A percentile compares a stretch with the other conserved stretches of the same genome.
phyloP scores from a whole-genome alignment of 2,113 vertebrate genomes.

The Abramis brama region DNA sequence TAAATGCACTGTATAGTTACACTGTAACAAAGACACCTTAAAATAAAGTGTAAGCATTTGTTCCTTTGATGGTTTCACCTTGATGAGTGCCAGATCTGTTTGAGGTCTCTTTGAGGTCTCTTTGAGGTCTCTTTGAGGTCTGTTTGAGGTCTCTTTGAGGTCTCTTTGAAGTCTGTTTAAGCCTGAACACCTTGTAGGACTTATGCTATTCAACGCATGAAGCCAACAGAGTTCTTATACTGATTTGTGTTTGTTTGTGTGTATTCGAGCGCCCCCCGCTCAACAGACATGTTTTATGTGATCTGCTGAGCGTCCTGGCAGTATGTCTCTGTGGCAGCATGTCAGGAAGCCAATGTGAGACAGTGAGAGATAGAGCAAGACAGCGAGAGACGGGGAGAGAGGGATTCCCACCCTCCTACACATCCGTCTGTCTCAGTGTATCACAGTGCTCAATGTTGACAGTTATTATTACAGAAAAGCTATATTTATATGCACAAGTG shows the following conservation, averaged over 20 bases:
- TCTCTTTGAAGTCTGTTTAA: too few species aligned
- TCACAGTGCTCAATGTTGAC: background rate
- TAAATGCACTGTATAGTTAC: too few species aligned
- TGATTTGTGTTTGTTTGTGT: slow-evolving; percentile 15
- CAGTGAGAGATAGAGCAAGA: background rate
- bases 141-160: too few species aligned
- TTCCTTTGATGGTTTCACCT: background rate
- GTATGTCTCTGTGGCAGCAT: slow-evolving; percentile 24
- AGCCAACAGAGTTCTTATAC: background rate
- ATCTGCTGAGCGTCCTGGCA: slow-evolving; percentile 40
- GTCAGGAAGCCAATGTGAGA: slow-evolving; percentile 33
- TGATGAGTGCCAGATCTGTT: background rate
- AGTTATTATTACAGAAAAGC: background rate
- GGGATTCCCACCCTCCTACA: slow-evolving; percentile 16
- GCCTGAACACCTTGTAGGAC: slow-evolving; percentile 37
- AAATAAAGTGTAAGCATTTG: too few species aligned
- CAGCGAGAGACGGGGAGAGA: background rate
- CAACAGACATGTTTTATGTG: slow-evolving; percentile 38
- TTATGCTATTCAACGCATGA: slow-evolving; percentile 35
- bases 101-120: too few species aligned
- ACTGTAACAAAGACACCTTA: too few species aligned
- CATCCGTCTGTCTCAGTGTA: background rate
- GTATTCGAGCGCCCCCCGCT: slow-evolving; percentile 17
- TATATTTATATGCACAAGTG: background rate
- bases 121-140: too few species aligned